Conservation (phyloP, 2,888 invertebrate species). For the Oxytorus armatus region DNA sequence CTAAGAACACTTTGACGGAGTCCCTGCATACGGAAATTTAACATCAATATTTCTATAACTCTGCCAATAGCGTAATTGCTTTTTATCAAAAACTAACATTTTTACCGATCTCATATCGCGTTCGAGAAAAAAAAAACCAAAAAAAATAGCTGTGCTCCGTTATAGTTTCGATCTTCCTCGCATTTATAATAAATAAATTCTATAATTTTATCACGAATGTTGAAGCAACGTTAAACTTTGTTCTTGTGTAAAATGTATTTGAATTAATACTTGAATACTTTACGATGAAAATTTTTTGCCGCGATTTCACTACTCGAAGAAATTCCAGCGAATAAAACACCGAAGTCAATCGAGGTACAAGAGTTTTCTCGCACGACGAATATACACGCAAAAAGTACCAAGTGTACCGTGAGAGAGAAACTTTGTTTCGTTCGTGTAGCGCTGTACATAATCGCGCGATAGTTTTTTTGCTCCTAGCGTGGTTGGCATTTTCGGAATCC, state of each 20-base stretch:
- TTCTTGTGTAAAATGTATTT: neutral
- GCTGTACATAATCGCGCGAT: neutral
- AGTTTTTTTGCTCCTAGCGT: constrained; percentile 3
- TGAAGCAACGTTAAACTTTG: neutral
- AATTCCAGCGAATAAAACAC: constrained; percentile 14
- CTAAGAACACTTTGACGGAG: too few relatives aligned
- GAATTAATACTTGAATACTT: constrained; percentile 3
- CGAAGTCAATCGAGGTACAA: constrained; percentile 5
- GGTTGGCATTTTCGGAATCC: constrained; percentile 69
- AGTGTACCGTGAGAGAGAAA: constrained; percentile 7
- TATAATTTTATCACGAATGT: neutral
- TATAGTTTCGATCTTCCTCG: too few relatives aligned
- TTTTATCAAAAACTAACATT: too few relatives aligned
- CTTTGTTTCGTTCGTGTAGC: constrained; percentile 28
- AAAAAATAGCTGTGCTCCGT: too few relatives aligned
- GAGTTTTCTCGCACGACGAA: constrained; percentile 19
- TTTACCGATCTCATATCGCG: too few relatives aligned
- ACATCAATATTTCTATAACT: too few relatives aligned
- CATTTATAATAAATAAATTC: neutral
- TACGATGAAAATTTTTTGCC: constrained; percentile 16
- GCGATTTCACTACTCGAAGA: constrained; percentile 1
- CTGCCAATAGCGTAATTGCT: too few relatives aligned
- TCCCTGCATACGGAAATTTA: too few relatives aligned
- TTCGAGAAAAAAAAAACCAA: too few relatives aligned
- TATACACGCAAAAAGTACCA: constrained; percentile 20